These are phyloP conservation scores for Chelonus formosanus DNA, from an alignment of 2,888 invertebrate species.

Conservation along the genomic window DNA sequence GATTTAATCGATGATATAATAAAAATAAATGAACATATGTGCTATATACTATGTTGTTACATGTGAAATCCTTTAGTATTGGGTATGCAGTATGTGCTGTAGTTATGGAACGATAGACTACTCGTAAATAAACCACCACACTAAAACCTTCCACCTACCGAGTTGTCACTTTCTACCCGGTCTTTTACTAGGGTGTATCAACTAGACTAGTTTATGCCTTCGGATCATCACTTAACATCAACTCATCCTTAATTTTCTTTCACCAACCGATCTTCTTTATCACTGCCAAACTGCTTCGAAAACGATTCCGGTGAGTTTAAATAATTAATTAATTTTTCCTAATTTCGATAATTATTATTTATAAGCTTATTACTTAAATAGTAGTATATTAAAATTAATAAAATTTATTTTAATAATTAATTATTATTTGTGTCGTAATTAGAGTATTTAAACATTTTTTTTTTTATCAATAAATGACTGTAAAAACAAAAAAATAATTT, in stretches of 20 bases:
- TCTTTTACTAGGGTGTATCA: background rate
- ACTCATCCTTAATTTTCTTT: background rate
- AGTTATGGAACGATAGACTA: background rate
- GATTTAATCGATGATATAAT: background rate
- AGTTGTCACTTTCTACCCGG: slow-evolving; percentile 23
- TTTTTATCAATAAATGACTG: too few species aligned
- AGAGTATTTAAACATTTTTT: too few species aligned
- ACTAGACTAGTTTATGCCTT: too few species aligned
- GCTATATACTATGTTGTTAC: background rate
- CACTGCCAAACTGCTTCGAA: slow-evolving; percentile 16
- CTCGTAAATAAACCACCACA: too few species aligned
- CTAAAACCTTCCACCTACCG: background rate
- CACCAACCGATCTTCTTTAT: background rate
- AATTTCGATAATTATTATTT: background rate
- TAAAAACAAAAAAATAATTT: too few species aligned
- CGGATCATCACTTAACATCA: too few species aligned
- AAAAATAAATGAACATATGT: slow-evolving; percentile 10
- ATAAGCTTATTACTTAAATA: too few species aligned
- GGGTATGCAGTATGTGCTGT: background rate
- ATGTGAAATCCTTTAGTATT: background rate
- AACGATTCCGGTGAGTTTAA: slow-evolving; percentile 22
- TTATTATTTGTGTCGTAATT: background rate
- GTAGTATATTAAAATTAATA: background rate
- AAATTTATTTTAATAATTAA: background rate
- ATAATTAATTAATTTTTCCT: background rate